phyloP scores from a whole-genome alignment of 1,140 invertebrate species.

The Augochlora pura region DNA sequence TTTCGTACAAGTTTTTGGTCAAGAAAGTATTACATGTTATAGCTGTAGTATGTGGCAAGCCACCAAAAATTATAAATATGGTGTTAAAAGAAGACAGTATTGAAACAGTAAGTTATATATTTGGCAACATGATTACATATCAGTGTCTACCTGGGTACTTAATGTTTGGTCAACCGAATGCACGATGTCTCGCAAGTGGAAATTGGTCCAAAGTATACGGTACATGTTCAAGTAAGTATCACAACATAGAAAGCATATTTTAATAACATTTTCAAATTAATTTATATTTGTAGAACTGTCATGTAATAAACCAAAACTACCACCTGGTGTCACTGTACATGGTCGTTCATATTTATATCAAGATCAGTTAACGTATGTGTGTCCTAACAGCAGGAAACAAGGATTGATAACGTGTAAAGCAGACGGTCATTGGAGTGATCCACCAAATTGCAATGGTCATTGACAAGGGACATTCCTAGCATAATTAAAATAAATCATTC shows the following conservation, averaged over 20 bases:
- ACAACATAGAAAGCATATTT: not conserved
- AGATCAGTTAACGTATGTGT: slow-evolving; percentile 77
- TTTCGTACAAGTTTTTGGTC: not conserved
- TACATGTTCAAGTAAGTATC: slow-evolving; percentile 80
- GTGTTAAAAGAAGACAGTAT: slow-evolving; percentile 38
- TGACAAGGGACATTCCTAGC: not conserved
- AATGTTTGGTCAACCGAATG: slow-evolving; percentile 78
- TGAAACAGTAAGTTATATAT: slow-evolving; percentile 68
- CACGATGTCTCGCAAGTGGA: slow-evolving; percentile 79
- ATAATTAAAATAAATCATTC: slow-evolving; percentile 17
- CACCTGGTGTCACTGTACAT: slow-evolving; percentile 71
- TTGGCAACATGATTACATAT: slow-evolving; percentile 78
- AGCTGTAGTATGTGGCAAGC: slow-evolving; percentile 72
- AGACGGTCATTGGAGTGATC: slow-evolving; percentile 68
- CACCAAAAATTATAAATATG: slow-evolving; percentile 63
- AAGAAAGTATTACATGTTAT: slow-evolving; percentile 44
- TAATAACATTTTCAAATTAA: not conserved
- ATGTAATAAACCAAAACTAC: slow-evolving; percentile 71
- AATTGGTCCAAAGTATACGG: slow-evolving; percentile 82
- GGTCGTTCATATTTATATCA: slow-evolving; percentile 80
- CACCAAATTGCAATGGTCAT: slow-evolving; percentile 54
- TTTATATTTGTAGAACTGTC: slow-evolving; percentile 74
- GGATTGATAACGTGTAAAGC: slow-evolving; percentile 66
- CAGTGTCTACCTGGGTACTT: slow-evolving; percentile 79
- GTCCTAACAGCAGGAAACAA: slow-evolving; percentile 72